phyloP scores from a whole-genome alignment of 2,888 invertebrate species.

The Gerosis bhagava region DNA sequence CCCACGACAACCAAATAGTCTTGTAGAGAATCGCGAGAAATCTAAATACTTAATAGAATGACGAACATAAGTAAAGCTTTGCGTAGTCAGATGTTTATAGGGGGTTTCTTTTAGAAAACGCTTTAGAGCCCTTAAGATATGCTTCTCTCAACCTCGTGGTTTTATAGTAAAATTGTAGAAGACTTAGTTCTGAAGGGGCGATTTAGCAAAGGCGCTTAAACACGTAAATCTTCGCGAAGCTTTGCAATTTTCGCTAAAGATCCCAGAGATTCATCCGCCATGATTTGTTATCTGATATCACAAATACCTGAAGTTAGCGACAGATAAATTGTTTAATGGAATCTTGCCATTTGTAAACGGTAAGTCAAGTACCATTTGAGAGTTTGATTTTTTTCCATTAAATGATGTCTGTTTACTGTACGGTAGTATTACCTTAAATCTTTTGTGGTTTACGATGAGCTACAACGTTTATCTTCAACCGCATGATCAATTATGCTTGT shows the following conservation, averaged over 20 bases:
- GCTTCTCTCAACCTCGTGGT: slow-evolving; percentile 50
- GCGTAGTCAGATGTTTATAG: slow-evolving; percentile 59
- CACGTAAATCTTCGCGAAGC: slow-evolving; percentile 57
- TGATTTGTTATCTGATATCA: slow-evolving; percentile 36
- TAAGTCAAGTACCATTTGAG: slow-evolving; percentile 42
- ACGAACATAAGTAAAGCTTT: slow-evolving; percentile 58
- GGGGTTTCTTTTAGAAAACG: slow-evolving; percentile 52
- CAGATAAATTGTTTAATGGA: slow-evolving; percentile 38
- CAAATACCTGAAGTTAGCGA: slow-evolving; percentile 24
- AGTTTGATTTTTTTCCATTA: slow-evolving; percentile 50
- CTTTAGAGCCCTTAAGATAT: slow-evolving; percentile 60
- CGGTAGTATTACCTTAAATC: slow-evolving; percentile 12
- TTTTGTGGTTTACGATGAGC: slow-evolving; percentile 20
- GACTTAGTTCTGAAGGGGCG: slow-evolving; percentile 57
- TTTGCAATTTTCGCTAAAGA: slow-evolving; percentile 57
- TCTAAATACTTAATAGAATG: slow-evolving; percentile 19
- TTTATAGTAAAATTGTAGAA: slow-evolving; percentile 52
- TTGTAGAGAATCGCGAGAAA: slow-evolving; percentile 16
- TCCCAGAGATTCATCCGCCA: slow-evolving; percentile 36
- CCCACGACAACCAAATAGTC: slow-evolving; percentile 18
- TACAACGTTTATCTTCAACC: slow-evolving; percentile 36
- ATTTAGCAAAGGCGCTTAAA: slow-evolving; percentile 56
- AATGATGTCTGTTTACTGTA: slow-evolving; percentile 32
- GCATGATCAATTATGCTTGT: slow-evolving; percentile 51
- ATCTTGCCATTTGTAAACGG: slow-evolving; percentile 33